These are phyloP conservation scores for Microcebus jonahi DNA, from an alignment of 2,113 vertebrate species.

Conservation along the genomic window DNA sequence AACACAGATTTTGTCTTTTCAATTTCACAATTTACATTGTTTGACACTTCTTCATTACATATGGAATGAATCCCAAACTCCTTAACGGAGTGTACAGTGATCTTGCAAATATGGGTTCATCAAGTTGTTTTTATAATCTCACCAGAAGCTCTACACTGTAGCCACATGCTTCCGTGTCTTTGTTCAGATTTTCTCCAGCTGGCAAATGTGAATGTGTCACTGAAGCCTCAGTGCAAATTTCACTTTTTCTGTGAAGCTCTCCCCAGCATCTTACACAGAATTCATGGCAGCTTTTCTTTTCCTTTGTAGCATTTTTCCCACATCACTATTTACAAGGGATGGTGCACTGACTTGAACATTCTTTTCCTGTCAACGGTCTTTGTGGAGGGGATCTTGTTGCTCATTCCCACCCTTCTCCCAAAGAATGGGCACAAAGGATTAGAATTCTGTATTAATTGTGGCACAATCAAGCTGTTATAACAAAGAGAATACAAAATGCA, in stretches of 20 bases:
- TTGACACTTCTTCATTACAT: neutral
- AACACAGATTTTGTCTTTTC: neutral
- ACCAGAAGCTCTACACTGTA: neutral
- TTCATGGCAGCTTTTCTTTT: neutral
- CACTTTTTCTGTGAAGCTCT: neutral
- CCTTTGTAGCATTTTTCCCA: neutral
- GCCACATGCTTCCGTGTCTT: neutral
- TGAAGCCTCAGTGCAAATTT: slow-evolving; percentile 10
- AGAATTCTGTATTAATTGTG: neutral
- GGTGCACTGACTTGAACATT: neutral
- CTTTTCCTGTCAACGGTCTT: neutral
- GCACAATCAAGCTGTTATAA: neutral
- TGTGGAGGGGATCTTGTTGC: neutral
- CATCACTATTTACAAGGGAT: neutral
- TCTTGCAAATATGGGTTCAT: neutral
- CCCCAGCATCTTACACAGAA: neutral
- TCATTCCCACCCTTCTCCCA: neutral
- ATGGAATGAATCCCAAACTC: neutral
- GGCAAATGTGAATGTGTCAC: neutral
- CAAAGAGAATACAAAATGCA: neutral
- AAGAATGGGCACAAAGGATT: neutral
- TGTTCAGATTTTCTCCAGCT: neutral
- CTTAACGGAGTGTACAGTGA: neutral
- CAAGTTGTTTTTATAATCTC: neutral
- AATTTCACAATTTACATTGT: neutral